phyloP scores from a whole-genome alignment of 2,113 vertebrate species.

The Pachycephala philippinensis region DNA sequence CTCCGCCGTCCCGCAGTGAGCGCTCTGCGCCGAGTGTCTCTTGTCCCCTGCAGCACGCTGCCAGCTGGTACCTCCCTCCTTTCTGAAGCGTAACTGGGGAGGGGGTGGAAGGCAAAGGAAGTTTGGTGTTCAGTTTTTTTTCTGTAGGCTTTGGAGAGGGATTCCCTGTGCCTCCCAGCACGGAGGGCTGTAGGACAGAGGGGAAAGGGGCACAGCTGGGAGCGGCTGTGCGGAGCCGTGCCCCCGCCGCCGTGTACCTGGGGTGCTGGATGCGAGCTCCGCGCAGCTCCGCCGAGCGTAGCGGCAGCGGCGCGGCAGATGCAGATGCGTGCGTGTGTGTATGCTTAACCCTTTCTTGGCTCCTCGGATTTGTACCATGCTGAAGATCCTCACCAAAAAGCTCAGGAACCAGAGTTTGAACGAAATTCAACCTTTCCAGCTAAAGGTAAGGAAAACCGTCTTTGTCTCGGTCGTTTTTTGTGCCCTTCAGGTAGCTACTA shows the following conservation, averaged over 20 bases:
- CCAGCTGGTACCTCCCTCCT: background rate
- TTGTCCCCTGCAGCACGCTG: background rate
- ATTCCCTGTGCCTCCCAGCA: background rate
- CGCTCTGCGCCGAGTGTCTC: background rate
- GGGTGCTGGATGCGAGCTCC: background rate
- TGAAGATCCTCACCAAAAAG: conserved; percentile 89
- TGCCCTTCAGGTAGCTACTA: background rate
- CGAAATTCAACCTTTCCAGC: conserved; percentile 87
- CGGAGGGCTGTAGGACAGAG: background rate
- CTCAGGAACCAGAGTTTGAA: conserved; percentile 86
- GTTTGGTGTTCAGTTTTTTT: background rate
- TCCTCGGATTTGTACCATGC: conserved; percentile 70
- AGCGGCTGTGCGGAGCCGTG: background rate
- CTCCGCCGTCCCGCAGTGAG: background rate
- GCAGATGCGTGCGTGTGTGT: conserved; percentile 9
- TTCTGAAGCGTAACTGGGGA: background rate
- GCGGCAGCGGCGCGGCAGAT: background rate
- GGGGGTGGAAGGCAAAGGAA: conserved; percentile 4
- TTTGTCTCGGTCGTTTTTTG: background rate
- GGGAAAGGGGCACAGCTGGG: background rate
- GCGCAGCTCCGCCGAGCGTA: background rate
- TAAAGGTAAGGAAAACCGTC: conserved; percentile 76
- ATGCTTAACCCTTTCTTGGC: conserved; percentile 47
- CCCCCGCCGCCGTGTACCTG: background rate
- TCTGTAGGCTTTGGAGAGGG: background rate